phyloP scores from a whole-genome alignment of 1,140 invertebrate genomes.

The Hycleus cichorii region DNA sequence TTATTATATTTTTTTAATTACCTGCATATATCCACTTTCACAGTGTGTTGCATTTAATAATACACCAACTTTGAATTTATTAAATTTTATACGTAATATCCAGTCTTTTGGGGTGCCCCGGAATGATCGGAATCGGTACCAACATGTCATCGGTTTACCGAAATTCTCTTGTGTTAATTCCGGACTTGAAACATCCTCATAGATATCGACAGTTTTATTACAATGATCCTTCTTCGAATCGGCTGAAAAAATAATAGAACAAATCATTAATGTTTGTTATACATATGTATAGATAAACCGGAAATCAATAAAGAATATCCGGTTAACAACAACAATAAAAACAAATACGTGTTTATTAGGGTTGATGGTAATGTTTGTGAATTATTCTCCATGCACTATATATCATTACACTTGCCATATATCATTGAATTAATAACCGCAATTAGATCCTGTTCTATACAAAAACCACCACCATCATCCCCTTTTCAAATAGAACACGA shows the following conservation, averaged over 20 bases:
- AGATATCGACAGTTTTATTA: constrained; percentile 88
- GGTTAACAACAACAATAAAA: no score
- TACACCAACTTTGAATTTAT: constrained; percentile 85
- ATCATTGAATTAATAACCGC: no score
- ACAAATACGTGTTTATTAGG: no score
- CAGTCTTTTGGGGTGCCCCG: constrained; percentile 77
- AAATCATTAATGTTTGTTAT: not conserved
- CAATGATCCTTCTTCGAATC: constrained; percentile 69
- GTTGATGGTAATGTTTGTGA: no score
- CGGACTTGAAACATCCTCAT: constrained; percentile 81
- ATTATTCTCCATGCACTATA: no score
- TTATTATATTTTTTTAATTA: constrained; percentile 32
- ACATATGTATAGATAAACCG: no score
- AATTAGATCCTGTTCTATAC: no score
- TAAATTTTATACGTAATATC: constrained; percentile 82
- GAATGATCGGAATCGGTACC: constrained; percentile 79
- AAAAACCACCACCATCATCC: no score
- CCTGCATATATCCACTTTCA: constrained; percentile 80
- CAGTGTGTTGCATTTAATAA: constrained; percentile 79
- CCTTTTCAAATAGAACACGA: no score
- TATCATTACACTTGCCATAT: no score
- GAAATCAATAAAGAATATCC: no score
- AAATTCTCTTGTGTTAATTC: constrained; percentile 73
- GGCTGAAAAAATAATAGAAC: constrained; percentile 43
- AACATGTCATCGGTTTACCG: constrained; percentile 77